Conservation (phyloP, 1,140 invertebrate genomes). For the Dinothrombium tinctorium region DNA sequence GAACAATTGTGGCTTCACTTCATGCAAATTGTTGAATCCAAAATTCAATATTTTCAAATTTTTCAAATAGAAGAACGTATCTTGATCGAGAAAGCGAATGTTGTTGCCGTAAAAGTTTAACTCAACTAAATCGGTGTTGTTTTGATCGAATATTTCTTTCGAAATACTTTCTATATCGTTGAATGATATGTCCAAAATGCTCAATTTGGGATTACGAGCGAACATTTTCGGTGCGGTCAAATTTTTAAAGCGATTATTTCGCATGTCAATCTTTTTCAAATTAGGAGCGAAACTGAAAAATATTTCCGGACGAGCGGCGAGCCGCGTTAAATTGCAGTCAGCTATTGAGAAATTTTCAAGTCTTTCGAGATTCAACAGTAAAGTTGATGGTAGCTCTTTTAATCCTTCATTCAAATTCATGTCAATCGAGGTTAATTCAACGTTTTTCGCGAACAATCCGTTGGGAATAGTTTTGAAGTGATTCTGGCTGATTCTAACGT, state of each 20-base stretch:
- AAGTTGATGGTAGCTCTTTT: slow-evolving; percentile 9
- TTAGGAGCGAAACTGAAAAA: slow-evolving; percentile 11
- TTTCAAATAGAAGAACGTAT: slow-evolving; percentile 5
- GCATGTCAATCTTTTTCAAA: slow-evolving; percentile 11
- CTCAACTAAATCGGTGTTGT: slow-evolving; percentile 5
- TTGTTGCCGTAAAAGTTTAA: slow-evolving; percentile 9
- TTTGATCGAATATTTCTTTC: slow-evolving; percentile 4
- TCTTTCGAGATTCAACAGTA: slow-evolving; percentile 10
- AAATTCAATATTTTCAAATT: slow-evolving; percentile 7
- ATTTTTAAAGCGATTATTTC: slow-evolving; percentile 12
- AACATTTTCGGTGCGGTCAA: slow-evolving; percentile 6
- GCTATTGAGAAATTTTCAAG: slow-evolving; percentile 11
- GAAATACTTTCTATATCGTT: slow-evolving; percentile 8
- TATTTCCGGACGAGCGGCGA: slow-evolving; percentile 5
- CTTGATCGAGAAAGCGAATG: slow-evolving; percentile 3
- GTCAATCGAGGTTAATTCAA: slow-evolving; percentile 11
- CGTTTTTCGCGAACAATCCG: slow-evolving; percentile 11
- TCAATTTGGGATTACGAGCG: slow-evolving; percentile 6
- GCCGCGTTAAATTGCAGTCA: slow-evolving; percentile 12
- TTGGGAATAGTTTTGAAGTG: slow-evolving; percentile 11
- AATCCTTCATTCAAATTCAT: slow-evolving; percentile 14
- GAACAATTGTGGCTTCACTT: slow-evolving; percentile 7
- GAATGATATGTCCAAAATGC: slow-evolving; percentile 9
- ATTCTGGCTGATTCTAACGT: slow-evolving; percentile 12
- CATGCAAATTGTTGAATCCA: slow-evolving; percentile 4